phyloP scores from a whole-genome alignment of 2,113 vertebrate genomes.

The Bambusicola thoracicus region DNA sequence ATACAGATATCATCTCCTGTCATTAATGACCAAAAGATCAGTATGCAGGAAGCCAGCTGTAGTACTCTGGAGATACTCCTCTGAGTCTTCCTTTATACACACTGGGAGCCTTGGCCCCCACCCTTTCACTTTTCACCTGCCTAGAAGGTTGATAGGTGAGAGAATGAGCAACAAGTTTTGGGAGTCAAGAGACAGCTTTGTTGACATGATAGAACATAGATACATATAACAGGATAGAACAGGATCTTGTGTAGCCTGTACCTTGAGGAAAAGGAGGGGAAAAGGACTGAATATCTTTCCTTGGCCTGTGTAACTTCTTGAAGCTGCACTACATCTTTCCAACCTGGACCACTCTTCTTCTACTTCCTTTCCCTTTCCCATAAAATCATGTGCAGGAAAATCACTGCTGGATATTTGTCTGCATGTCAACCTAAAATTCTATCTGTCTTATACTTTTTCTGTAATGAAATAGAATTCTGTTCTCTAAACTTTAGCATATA shows the following conservation, averaged over 20 bases:
- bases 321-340: neutral
- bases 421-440: neutral
- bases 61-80: neutral
- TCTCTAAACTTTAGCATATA: neutral
- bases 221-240: too few relatives aligned
- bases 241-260: neutral
- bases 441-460: neutral
- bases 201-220: too few relatives aligned
- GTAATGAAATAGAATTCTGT: neutral
- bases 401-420: neutral
- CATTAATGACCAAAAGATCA: neutral
- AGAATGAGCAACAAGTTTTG: accelerated
- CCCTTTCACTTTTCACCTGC: neutral
- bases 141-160: neutral
- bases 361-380: neutral
- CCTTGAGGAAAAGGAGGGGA: neutral
- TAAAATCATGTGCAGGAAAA: neutral
- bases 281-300: neutral
- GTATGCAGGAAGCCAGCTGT: neutral
- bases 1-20: neutral
- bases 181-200: neutral
- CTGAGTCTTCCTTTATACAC: neutral
- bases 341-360: neutral
- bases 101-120: too few relatives aligned
- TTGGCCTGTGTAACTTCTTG: neutral